Percentiles rank a stretch among this genome's conserved stretches.
These are phyloP conservation scores for Acronicta aceris DNA, from an alignment of 2,888 invertebrate species.

Conservation along the genomic window DNA sequence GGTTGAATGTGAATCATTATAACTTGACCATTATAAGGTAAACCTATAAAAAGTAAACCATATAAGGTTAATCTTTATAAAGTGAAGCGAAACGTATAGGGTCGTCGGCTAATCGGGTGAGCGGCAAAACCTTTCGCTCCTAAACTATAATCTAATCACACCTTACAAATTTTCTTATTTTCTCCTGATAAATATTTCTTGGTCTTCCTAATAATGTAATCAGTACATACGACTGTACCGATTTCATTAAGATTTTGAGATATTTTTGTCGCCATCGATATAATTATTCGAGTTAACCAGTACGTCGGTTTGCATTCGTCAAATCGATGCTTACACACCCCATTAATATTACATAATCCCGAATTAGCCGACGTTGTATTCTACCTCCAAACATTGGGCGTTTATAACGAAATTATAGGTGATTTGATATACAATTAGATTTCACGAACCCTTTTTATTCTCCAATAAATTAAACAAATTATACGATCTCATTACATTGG, in stretches of 20 bases:
- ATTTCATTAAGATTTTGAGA: background rate
- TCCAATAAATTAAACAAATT: conserved; percentile 60
- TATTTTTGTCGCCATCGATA: conserved; percentile 23
- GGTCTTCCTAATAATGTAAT: conserved; percentile 30
- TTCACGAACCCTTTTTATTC: conserved; percentile 55
- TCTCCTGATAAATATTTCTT: conserved; percentile 20
- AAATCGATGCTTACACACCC: conserved; percentile 16
- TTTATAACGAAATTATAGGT: conserved; percentile 44
- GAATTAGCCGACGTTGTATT: conserved; percentile 42
- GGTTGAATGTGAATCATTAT: background rate
- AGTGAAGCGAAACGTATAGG: conserved; percentile 3
- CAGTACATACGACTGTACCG: conserved; percentile 14
- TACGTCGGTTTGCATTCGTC: conserved; percentile 25
- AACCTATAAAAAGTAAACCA: background rate
- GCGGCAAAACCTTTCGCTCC: conserved; percentile 14
- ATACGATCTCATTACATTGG: conserved; percentile 73
- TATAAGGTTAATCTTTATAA: conserved; percentile 1
- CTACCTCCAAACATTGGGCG: conserved; percentile 49
- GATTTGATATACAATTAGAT: conserved; percentile 57
- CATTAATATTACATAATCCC: conserved; percentile 3
- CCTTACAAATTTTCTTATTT: conserved; percentile 7
- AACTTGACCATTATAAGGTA: background rate
- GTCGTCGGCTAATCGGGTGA: conserved; percentile 44
- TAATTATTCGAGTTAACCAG: conserved; percentile 16
- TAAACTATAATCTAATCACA: conserved; percentile 37